Conservation (phyloP, 2,113 vertebrate species). For the Hylia prasina region DNA sequence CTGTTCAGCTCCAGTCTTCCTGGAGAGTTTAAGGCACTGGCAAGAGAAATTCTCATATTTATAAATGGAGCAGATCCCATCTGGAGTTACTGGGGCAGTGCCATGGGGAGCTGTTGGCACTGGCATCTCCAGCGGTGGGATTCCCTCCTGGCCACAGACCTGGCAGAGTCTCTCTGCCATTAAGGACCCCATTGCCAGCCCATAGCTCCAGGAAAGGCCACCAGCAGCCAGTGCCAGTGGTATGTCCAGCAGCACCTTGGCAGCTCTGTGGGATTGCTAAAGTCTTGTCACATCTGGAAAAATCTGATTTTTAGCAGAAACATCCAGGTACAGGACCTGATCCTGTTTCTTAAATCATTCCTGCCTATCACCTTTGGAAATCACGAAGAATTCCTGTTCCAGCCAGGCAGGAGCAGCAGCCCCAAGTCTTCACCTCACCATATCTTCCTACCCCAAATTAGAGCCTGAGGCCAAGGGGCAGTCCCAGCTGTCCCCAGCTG, state of each 20-base stretch:
- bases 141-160: neutral
- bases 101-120: neutral
- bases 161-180: neutral
- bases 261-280: neutral
- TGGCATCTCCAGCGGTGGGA: fast-evolving
- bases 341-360: neutral
- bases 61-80: neutral
- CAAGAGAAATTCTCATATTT: neutral
- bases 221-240: neutral
- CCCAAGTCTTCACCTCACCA: neutral
- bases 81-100: neutral
- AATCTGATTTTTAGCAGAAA: neutral
- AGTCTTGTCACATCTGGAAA: neutral
- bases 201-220: neutral
- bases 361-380: neutral
- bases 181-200: neutral
- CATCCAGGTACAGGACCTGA: neutral
- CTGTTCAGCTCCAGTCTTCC: neutral
- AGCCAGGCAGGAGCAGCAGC: neutral
- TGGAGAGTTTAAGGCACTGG: neutral
- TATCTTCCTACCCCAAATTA: neutral
- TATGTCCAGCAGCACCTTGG: neutral
- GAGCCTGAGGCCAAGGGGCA: neutral
- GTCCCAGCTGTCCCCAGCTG: fast-evolving
- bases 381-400: neutral